Base-by-base conservation (phyloP, 1,140 invertebrate genomes). In the Euura lappo region DNA sequence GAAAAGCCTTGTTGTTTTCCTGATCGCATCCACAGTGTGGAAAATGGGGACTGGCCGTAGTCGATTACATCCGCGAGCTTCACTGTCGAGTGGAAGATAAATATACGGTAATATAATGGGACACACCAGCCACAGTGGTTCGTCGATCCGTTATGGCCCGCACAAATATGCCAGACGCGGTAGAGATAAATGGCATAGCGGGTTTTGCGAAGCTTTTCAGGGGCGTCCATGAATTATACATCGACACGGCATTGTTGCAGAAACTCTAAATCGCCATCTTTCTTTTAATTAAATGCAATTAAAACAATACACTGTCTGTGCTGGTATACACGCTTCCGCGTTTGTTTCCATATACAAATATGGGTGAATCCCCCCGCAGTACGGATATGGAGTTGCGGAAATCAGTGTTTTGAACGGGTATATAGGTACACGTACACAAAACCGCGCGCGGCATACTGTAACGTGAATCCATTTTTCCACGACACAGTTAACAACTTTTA, bases 71-170 rank as follows among this genome's bases (percentile, higher is more conserved):
- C 51, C 51, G 51, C 28, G 51, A 5, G 5, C 13, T n/a, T n/a
- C 51, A 11, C 13, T n/a, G 51, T n/a, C 10, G 13, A 60, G 51
- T n/a, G 51, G 51, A 8, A 60, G 28, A 6, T 60, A 60, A 28
- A 60, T n/a, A n/a, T 60, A 60, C 51, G 51, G 51, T 60, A 60
- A 8, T 60, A 60, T 8, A 60, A 4, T 60, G 51, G 51, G 8
- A 60, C 51, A 60, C 51, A 60, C 51, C 51, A 68, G 47, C 45
- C 13, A 8, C 70, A 73, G 60, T 65, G 65, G 70, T 76, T 75
- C 74, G 74, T 13, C 71, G 70, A 75, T 74, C 76, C 76, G 76
- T 77, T 77, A 77, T 75, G 72, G 74, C 71, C 71, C 73, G 73
- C 70, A 75, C 68, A 70, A 70, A 70, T 70, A 11, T 70, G 69